Percentiles rank a stretch among this genome's conserved stretches.
Evolutionary conservation across 2,888 invertebrate genomes (phyloP).

Genomic region (Geophilus truncorum): DNA sequence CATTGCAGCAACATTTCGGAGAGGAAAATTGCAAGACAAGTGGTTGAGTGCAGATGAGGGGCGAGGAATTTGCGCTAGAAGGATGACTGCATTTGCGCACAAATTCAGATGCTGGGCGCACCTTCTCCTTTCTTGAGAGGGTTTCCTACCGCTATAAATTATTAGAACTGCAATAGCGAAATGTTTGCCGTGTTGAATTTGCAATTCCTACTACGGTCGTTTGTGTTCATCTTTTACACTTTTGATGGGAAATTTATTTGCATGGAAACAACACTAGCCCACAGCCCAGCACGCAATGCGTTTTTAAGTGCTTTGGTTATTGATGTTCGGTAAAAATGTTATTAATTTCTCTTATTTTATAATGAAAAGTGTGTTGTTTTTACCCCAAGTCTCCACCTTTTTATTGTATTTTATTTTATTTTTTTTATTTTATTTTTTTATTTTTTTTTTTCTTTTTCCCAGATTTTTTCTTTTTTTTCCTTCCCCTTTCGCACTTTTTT

Average conservation of each 20-base stretch:
- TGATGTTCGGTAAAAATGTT: background rate
- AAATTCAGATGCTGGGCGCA: background rate
- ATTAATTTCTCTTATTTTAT: background rate
- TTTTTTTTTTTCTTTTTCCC: too few relatives aligned
- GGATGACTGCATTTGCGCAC: background rate
- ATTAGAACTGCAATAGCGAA: background rate
- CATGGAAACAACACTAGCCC: background rate
- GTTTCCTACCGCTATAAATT: background rate
- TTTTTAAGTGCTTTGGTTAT: background rate
- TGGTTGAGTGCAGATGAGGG: conserved; percentile 7
- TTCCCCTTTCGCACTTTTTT: background rate
- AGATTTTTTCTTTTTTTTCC: background rate
- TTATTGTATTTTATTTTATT: too few relatives aligned
- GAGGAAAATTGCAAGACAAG: conserved; percentile 22
- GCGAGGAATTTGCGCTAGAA: background rate
- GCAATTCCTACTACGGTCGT: background rate
- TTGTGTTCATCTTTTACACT: background rate
- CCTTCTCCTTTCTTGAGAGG: background rate
- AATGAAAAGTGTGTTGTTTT: too few relatives aligned
- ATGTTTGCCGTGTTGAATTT: background rate
- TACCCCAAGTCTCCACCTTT: too few relatives aligned
- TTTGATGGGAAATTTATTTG: background rate
- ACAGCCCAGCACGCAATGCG: background rate
- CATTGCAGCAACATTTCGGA: background rate
- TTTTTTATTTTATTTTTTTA: too few relatives aligned